A percentile compares a stretch with the other conserved stretches of the same genome.
Conservation (phyloP, 2,113 vertebrate species). For the Pluvianellus socialis region DNA sequence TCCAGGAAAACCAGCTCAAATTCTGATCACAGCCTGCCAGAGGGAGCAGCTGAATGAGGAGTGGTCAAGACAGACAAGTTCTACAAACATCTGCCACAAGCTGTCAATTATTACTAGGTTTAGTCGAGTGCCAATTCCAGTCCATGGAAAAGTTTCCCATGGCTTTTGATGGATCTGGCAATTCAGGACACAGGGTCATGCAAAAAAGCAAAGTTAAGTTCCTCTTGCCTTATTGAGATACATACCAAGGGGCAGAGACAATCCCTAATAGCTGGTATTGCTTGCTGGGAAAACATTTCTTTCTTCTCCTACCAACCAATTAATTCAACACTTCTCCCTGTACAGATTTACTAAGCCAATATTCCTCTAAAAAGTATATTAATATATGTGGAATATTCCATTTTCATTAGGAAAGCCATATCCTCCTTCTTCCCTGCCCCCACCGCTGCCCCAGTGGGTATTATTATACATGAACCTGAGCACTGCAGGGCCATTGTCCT, state of each 20-base stretch:
- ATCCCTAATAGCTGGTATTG: background rate
- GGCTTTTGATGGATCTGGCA: background rate
- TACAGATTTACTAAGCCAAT: background rate
- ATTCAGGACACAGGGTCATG: background rate
- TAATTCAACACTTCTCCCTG: background rate
- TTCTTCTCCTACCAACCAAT: background rate
- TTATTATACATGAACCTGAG: background rate
- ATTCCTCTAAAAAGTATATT: background rate
- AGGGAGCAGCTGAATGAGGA: background rate
- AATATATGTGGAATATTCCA: background rate
- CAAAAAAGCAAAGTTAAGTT: background rate
- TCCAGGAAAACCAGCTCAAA: slow-evolving; percentile 4
- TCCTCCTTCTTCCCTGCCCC: background rate
- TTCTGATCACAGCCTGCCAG: background rate
- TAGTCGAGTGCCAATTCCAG: background rate
- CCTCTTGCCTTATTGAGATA: background rate
- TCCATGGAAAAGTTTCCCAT: background rate
- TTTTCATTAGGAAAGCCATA: background rate
- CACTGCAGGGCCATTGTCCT: background rate
- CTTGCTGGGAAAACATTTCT: background rate
- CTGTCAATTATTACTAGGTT: background rate
- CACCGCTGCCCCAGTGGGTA: background rate
- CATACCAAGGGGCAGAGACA: fast-evolving
- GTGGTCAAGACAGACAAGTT: background rate
- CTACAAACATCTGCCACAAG: background rate